These are phyloP conservation scores for Cartodere bifasciata DNA, from an alignment of 2,888 invertebrate genomes.

Conservation along the genomic window DNA sequence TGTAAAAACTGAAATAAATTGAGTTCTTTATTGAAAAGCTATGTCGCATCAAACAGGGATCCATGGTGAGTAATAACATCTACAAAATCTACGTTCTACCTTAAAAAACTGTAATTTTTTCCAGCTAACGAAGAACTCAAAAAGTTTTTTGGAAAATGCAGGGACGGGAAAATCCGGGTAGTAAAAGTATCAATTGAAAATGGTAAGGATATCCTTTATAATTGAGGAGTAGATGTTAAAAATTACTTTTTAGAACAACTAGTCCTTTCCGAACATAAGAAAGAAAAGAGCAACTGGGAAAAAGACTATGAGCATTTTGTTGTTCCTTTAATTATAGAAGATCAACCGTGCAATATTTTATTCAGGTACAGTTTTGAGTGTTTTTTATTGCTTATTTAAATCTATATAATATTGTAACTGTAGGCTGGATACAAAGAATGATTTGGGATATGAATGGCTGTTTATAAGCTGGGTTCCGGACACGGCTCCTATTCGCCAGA, in stretches of 20 bases:
- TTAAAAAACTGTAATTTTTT: conserved; percentile 25
- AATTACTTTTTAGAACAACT: conserved; percentile 53
- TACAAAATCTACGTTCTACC: conserved; percentile 8
- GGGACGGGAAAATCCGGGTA: conserved; percentile 66
- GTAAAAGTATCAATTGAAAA: conserved; percentile 78
- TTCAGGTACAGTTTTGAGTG: conserved; percentile 49
- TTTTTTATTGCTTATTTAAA: conserved; percentile 4
- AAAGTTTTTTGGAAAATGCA: conserved; percentile 70
- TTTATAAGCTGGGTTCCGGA: conserved; percentile 93
- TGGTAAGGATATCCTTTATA: conserved; percentile 44
- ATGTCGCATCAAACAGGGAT: conserved; percentile 92
- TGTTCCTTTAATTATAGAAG: conserved; percentile 55
- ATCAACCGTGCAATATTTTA: conserved; percentile 83
- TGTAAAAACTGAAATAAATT: too few species aligned
- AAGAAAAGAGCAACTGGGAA: conserved; percentile 67
- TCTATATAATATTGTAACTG: too few species aligned
- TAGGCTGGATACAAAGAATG: conserved; percentile 64
- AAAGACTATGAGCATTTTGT: conserved; percentile 72
- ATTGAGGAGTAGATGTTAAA: conserved; percentile 3
- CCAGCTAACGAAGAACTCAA: conserved; percentile 74
- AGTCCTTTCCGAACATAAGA: conserved; percentile 48
- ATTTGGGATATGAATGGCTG: conserved; percentile 83
- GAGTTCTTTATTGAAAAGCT: conserved; percentile 11
- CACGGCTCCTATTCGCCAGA: conserved; percentile 76
- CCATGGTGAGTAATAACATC: conserved; percentile 46